Conservation (phyloP, 1,140 invertebrate genomes). For the Pseudomyrmex pallidus region DNA sequence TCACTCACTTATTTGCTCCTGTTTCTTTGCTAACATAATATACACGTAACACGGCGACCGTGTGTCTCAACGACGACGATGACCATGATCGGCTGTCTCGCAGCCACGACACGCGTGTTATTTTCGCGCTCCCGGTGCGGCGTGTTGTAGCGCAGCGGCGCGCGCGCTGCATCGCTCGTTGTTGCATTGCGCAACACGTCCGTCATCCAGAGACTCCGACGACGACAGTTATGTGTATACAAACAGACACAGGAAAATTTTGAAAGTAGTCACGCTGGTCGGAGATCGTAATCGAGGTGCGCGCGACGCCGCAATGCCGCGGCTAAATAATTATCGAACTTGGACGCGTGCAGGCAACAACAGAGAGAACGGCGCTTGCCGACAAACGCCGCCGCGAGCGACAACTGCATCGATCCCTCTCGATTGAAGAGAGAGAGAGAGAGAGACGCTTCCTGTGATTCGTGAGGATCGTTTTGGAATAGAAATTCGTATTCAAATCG, state of each 20-base stretch:
- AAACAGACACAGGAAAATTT: slow-evolving; percentile 55
- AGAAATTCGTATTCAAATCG: not conserved
- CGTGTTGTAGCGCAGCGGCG: no score
- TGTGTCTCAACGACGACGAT: not conserved
- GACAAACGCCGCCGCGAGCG: slow-evolving; percentile 2
- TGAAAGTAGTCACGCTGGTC: slow-evolving; percentile 67
- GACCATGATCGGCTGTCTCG: slow-evolving; percentile 14
- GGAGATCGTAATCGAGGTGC: slow-evolving; percentile 38
- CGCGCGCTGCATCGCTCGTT: no score
- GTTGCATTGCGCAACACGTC: slow-evolving; percentile 27
- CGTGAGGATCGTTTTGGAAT: not conserved
- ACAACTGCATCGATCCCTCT: not conserved
- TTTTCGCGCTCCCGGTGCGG: not conserved
- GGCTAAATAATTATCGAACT: slow-evolving; percentile 28
- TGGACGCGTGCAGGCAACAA: not conserved
- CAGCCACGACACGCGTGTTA: not conserved
- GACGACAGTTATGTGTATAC: slow-evolving; percentile 30
- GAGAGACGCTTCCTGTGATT: not conserved
- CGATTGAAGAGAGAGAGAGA: slow-evolving; percentile 2
- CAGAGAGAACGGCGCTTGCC: not conserved
- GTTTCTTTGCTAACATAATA: not conserved
- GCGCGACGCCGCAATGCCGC: not conserved
- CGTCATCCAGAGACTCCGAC: slow-evolving; percentile 30
- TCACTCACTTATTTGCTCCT: slow-evolving; percentile 3
- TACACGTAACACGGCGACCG: slow-evolving; percentile 5